Evolutionary conservation across 2,113 vertebrate species (phyloP), one percentile per base, ranked within the genome.

Genomic region (Anas platyrhynchos): DNA sequence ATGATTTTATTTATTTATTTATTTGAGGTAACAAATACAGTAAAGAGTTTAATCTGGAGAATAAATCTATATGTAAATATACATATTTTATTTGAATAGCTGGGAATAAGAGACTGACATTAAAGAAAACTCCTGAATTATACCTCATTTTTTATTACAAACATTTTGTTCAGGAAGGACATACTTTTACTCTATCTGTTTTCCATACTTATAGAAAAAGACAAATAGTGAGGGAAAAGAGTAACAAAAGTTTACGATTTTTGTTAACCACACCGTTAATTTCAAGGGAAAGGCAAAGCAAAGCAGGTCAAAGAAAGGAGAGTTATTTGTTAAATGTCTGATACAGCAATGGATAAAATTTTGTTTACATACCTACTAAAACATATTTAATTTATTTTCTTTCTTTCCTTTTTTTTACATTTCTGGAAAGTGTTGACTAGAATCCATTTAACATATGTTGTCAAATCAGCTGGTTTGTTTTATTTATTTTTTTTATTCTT

Each of bases 151-250:
- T 91, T 88, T 66, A 27, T 34, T 61, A 11, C 6, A 85, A 83
- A n/a, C 2, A 41, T n/a, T 88, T 89, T 29, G 12, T 20, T 82
- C 29, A 72, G 27, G n/a, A 68, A 78, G 43, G 34, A 18, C 44
- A 29, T 2, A 26, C 5, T 12, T 21, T 68, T 81, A 52, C 3
- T 9, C 5, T 71, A 44, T 26, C 38, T 23, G 11, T 18, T 93
- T 83, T 67, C 52, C 34, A 69, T 32, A 83, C 20, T 84, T 94
- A 25, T 29, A 91, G 21, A 88, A 87, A 78, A 52, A 97, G 80
- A 91, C 83, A 75, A 94, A 73, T n/a, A 10, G 14, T 50, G 12
- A 83, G 10, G 23, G 10, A 66, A 34, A 20, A 48, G 1, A 36
- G 15, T 46, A 23, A 73, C 12, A 88, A 44, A 93, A 83, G 50